Evolutionary conservation across 2,888 invertebrate genomes (phyloP).

Genomic region (Thymelicus lineola): DNA sequence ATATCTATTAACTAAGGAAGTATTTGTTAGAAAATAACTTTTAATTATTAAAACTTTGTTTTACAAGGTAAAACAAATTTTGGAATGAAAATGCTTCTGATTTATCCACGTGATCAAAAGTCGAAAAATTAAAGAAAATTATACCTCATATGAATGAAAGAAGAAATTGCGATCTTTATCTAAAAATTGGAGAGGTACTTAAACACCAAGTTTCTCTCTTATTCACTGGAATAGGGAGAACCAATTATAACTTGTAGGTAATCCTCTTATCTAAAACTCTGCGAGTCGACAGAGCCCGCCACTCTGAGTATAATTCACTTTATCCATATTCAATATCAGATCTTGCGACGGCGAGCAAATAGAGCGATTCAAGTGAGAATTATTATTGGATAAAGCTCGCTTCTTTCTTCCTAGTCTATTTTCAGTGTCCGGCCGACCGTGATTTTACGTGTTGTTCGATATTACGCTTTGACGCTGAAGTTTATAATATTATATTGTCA

Average conservation of each 20-base stretch:
- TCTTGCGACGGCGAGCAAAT: conserved; percentile 80
- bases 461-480: conserved; percentile 58
- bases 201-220: conserved; percentile 68
- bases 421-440: conserved; percentile 70
- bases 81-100: too few relatives aligned
- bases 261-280: conserved; percentile 65
- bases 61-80: too few relatives aligned
- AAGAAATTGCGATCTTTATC: conserved; percentile 62
- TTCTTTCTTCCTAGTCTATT: conserved; percentile 76
- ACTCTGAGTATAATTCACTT: conserved; percentile 81
- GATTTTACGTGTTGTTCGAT: conserved; percentile 74
- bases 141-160: conserved; percentile 37
- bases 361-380: conserved; percentile 82
- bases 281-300: conserved; percentile 66
- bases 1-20: too few relatives aligned
- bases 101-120: too few relatives aligned
- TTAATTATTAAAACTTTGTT: too few relatives aligned
- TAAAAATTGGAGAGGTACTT: conserved; percentile 61
- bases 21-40: too few relatives aligned
- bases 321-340: conserved; percentile 84
- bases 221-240: conserved; percentile 75
- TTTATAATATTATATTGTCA: conserved; percentile 50
- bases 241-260: conserved; percentile 83
- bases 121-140: background rate
- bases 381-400: conserved; percentile 81